Evolutionary conservation across 2,797 vertebrate species (phyloP).

Genomic region (Monodelphis domestica): DNA sequence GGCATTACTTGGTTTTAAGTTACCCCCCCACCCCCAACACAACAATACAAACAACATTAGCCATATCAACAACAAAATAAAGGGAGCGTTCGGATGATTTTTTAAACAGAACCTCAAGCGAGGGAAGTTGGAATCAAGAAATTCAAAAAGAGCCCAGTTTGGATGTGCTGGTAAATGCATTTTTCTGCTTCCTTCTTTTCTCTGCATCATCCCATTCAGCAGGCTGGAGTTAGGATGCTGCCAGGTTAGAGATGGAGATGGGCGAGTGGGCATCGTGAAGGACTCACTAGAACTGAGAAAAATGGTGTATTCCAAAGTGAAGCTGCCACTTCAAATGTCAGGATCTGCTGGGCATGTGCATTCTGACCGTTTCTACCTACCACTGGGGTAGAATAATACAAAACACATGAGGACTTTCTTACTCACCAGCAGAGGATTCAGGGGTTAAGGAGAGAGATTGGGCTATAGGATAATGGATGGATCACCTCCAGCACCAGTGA

Average conservation of each 20-base stretch:
- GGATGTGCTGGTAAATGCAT: not conserved
- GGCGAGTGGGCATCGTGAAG: not conserved
- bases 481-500: not conserved
- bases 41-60: too few species aligned
- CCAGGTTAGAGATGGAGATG: not conserved
- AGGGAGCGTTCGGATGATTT: not conserved
- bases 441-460: not conserved
- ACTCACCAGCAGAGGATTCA: not conserved
- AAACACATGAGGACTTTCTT: not conserved
- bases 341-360: not conserved
- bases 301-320: not conserved
- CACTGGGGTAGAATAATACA: constrained; percentile 4
- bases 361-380: not conserved
- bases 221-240: not conserved
- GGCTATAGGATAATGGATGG: not conserved
- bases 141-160: not conserved
- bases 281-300: not conserved
- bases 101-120: not conserved
- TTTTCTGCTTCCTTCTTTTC: not conserved
- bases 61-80: not conserved
- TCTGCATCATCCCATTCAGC: not conserved
- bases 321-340: not conserved
- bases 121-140: not conserved
- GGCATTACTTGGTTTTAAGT: not conserved
- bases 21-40: not conserved